Base-by-base conservation (phyloP, 2,797 vertebrate genomes). In the Gambusia yucatana region DNA sequence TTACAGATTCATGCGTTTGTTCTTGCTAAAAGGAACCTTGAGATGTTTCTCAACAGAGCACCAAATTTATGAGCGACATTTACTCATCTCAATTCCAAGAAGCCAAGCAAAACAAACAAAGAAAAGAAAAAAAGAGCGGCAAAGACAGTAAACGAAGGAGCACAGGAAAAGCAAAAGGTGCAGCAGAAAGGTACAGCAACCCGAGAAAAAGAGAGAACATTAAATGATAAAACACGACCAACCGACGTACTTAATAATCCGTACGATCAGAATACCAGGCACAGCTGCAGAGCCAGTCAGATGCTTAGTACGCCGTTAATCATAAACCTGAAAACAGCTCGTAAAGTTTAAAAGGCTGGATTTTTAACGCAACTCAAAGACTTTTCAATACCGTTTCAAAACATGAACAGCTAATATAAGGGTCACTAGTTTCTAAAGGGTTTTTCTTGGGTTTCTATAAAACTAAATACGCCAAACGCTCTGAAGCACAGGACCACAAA, bases 1-100 rank as follows among this genome's bases (percentile, higher is more conserved):
- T 33, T 50, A 17, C 30, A 78, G 77, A 85, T 86, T 89, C 74
- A 80, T 86, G 72, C 1, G 22, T 85, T 89, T 88, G 78, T 82
- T 82, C 83, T 76, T 69, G 72, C 70, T 74, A 36, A 79, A 79
- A 46, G 39, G 17, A 83, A 80, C 46, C 73, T 73, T 4, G 33
- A 55, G 30, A 79, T 65, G 72, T 81, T 84, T 81, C 57, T 50
- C 30, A 77, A 82, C 11, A 74, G 8, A 79, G 57, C 6, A 57
- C 16, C n/a, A 82, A 72, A 83, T 73, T 65, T 39, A 86, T 82
- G 46, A 76, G 52, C 4, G 22, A 43, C 3, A 39, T 20, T 70
- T 16, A 30, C 30, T 22, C 43, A 14, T 55, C 52, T 77, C 16
- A 25, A 16, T n/a, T 77, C 17, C 0, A 57, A 59, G 71, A 72